Evolutionary conservation across 2,797 vertebrate species (phyloP).

Genomic region (Phoebastria nigripes): DNA sequence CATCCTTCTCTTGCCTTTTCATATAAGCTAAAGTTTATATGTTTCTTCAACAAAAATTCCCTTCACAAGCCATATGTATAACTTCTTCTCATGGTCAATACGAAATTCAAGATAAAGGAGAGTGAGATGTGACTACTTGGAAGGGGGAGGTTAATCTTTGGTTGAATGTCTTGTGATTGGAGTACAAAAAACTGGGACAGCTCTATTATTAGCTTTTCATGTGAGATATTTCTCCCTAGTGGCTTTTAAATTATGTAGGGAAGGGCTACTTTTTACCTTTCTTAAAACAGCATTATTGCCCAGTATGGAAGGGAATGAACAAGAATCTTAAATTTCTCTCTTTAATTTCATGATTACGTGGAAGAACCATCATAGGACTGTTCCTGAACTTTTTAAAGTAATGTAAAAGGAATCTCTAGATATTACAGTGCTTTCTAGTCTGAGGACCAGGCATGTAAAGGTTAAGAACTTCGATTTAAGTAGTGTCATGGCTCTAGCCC

Average conservation of each 20-base stretch:
- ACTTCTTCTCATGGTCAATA: neutral
- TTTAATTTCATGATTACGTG: neutral
- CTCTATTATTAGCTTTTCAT: neutral
- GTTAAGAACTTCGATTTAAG: neutral
- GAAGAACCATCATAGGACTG: neutral
- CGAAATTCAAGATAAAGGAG: neutral
- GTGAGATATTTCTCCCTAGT: neutral
- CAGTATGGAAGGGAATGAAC: neutral
- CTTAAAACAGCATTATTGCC: neutral
- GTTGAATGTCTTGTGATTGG: neutral
- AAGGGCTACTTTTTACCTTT: neutral
- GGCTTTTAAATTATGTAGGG: neutral
- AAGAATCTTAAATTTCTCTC: neutral
- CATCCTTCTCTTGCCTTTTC: neutral
- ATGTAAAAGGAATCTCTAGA: neutral
- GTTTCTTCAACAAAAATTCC: neutral
- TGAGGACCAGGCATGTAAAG: neutral
- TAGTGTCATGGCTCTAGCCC: accelerated
- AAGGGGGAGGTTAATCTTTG: neutral
- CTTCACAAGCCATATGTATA: neutral
- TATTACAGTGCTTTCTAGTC: neutral
- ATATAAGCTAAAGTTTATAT: neutral
- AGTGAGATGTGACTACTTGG: neutral
- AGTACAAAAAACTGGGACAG: neutral
- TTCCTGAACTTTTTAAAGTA: neutral